phyloP scores from a whole-genome alignment of 2,888 invertebrate genomes.

The Brachycybe producta region DNA sequence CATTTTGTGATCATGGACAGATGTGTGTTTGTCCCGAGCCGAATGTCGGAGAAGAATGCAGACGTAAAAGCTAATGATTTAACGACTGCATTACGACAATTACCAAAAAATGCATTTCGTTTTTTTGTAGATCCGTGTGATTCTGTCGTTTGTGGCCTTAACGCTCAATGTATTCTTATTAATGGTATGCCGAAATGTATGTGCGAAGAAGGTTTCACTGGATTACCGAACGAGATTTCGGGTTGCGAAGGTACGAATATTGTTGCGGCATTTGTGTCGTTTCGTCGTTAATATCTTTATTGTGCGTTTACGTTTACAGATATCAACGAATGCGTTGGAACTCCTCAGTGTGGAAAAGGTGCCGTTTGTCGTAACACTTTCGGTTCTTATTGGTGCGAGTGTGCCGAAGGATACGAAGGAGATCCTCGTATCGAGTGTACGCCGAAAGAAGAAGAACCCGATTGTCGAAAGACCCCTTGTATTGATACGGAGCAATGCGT shows the following conservation, averaged over 20 bases:
- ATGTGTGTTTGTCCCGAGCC: constrained; percentile 81
- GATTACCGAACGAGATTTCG: constrained; percentile 40
- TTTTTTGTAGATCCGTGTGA: constrained; percentile 69
- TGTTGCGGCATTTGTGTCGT: not conserved
- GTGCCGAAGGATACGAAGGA: constrained; percentile 50
- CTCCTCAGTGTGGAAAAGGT: constrained; percentile 58
- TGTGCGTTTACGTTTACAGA: no score
- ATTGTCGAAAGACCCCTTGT: constrained; percentile 16
- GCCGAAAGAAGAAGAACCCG: constrained; percentile 12
- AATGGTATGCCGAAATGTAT: constrained; percentile 71
- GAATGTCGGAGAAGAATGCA: constrained; percentile 78
- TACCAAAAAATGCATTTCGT: not conserved
- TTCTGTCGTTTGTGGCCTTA: constrained; percentile 65
- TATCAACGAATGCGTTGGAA: constrained; percentile 67
- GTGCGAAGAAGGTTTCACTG: constrained; percentile 68
- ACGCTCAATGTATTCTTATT: constrained; percentile 74
- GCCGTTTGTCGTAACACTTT: constrained; percentile 81
- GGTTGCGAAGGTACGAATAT: constrained; percentile 38
- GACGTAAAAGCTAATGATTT: constrained; percentile 49
- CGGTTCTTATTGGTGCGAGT: constrained; percentile 74
- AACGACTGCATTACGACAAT: not conserved
- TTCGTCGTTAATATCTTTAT: not conserved
- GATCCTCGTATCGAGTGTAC: constrained; percentile 26
- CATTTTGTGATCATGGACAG: constrained; percentile 61
- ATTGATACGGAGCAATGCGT: constrained; percentile 57